These are phyloP conservation scores for Apostichopus japonicus DNA, from an alignment of 35 echinoderm and acorn worm genomes.

Conservation along the genomic window DNA sequence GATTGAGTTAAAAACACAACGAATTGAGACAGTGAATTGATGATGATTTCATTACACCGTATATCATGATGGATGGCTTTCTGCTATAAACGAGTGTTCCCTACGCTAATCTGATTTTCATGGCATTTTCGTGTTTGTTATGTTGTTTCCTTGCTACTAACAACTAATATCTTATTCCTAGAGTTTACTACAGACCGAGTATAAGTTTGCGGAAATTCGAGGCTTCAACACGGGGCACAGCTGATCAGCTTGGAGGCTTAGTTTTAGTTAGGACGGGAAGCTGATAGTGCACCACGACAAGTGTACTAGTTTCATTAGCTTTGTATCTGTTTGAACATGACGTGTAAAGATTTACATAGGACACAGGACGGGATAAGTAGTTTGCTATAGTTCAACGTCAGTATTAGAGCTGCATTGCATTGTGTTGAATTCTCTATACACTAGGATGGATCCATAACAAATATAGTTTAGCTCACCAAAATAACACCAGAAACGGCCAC, in stretches of 20 bases:
- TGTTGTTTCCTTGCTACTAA: constrained; percentile 44
- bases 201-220: constrained; percentile 20
- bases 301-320: constrained; percentile 23
- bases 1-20: constrained; percentile 16
- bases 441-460: too few relatives aligned
- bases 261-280: neutral
- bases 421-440: too few relatives aligned
- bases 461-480: too few relatives aligned
- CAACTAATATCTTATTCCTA: constrained; percentile 48
- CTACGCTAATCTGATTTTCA: constrained; percentile 35
- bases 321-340: neutral
- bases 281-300: constrained; percentile 8
- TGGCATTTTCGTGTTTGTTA: constrained; percentile 52
- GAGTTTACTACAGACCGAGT: neutral
- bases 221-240: constrained; percentile 16
- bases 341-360: neutral
- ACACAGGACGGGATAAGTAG: neutral
- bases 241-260: constrained; percentile 32
- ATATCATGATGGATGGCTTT: constrained; percentile 47
- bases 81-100: constrained; percentile 27
- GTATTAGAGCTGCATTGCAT: too few relatives aligned
- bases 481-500: too few relatives aligned
- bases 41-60: constrained; percentile 20
- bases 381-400: too few relatives aligned
- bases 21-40: neutral